Evolutionary conservation across 2,888 invertebrate species (phyloP), one percentile per base, ranked within the genome.

Genomic region (Drosophila kokeensis): DNA sequence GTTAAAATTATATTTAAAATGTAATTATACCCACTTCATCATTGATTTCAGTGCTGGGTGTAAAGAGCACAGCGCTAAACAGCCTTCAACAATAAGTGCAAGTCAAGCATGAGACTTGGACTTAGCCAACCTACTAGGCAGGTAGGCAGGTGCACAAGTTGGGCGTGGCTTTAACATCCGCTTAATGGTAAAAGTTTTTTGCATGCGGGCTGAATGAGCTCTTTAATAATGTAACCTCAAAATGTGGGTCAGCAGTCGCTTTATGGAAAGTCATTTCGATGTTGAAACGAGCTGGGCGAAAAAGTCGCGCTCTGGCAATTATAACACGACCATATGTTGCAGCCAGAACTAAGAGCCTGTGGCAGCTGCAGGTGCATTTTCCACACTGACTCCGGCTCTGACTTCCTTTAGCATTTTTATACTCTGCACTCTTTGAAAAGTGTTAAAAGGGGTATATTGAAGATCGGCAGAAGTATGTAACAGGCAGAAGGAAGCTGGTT

Each of bases 321-420:
- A 85, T 87, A 83, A 78, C 82, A 76, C 83, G 73, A 61, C 82
- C 87, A 84, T 84, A 87, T 84, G 83, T 84, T 87, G 73, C 72
- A 65, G 69, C 72, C 80, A 65, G 70, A 58, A 75, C 84, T 83
- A 87, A 87, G 79, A 83, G 85, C 85, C 54, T 62, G 81, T 65
- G 81, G 82, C 82, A 87, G 76, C 83, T 84, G 85, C 78, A 79
- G 79, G 72, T 79, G 76, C 76, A 76, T 67, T 76, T 72, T 32
- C 52, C 67, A 75, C 62, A 64, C 66, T 27, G 63, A 70, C 68
- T 61, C 54, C 18, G 18, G 24, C 45, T 45, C 38, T 40, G 45
- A 36, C 30, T 38, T 49, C 36, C 54, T 30, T 21, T 42, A 30
- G 29, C 45, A 42, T 40, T 24, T 55, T 45, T 52, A 60, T 45